Evolutionary conservation across 37 sponge, comb jelly and placozoan species (phyloP).

Genomic region (Bolinopsis microptera): DNA sequence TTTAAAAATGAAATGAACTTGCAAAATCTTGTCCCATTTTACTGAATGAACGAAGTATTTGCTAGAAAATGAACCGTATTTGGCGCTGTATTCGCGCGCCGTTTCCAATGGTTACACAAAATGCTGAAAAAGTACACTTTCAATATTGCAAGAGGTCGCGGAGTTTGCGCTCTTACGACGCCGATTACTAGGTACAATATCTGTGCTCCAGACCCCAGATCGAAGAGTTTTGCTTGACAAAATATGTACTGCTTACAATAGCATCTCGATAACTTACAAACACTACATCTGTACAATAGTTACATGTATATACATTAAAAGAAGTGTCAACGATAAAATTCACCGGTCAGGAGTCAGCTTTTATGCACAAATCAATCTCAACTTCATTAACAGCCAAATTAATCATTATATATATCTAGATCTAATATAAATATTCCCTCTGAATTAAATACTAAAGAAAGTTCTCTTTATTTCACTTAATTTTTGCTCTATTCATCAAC

Average conservation of each 20-base stretch:
- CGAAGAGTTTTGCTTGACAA: not conserved
- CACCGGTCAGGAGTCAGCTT: not conserved
- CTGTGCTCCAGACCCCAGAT: too few relatives aligned
- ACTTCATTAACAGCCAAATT: not conserved
- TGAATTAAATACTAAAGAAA: too few relatives aligned
- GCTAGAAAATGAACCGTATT: not conserved
- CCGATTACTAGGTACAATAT: not conserved
- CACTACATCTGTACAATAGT: not conserved
- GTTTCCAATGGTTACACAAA: conserved; percentile 65
- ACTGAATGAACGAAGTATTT: not conserved
- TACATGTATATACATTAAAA: not conserved
- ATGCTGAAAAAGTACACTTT: conserved; percentile 27
- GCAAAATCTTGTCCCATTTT: not conserved
- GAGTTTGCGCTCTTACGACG: conserved; percentile 14
- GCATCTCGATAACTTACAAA: not conserved
- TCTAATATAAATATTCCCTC: too few relatives aligned
- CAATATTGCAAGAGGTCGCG: not conserved
- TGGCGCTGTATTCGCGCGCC: conserved; percentile 38
- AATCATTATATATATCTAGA: too few relatives aligned
- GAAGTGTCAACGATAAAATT: not conserved
- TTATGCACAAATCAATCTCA: not conserved
- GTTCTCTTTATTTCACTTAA: conserved; percentile 25
- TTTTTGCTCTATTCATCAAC: conserved; percentile 20
- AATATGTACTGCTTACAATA: not conserved
- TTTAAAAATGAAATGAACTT: too few relatives aligned